Conservation (phyloP, 2,113 vertebrate genomes). For the Thunnus maccoyii region DNA sequence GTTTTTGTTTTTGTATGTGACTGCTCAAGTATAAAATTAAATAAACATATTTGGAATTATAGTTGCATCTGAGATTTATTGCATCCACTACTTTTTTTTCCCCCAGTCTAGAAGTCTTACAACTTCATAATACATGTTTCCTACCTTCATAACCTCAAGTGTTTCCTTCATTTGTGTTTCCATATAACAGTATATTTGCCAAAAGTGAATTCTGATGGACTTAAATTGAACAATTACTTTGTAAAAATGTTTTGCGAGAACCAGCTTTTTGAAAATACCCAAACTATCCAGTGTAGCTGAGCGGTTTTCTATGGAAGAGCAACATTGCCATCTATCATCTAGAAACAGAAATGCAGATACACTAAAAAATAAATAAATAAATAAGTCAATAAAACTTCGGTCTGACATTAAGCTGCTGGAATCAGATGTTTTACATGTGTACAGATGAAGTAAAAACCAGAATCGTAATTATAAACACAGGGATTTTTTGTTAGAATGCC, state of each 20-base stretch:
- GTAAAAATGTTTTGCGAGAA: conserved; percentile 24
- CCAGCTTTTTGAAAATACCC: conserved; percentile 23
- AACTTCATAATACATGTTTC: conserved; percentile 25
- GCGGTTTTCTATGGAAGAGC: conserved; percentile 83
- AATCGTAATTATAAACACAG: too few species aligned
- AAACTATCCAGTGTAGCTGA: not conserved
- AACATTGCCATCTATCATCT: conserved; percentile 94
- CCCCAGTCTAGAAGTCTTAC: conserved; percentile 15
- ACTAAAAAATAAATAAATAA: not conserved
- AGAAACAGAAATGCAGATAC: conserved; percentile 57
- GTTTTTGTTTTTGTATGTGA: not conserved
- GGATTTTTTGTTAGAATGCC: not conserved
- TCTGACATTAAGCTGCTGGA: not conserved
- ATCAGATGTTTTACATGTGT: not conserved
- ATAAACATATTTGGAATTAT: conserved; percentile 11
- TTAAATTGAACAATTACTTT: conserved; percentile 63
- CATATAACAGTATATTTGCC: conserved; percentile 39
- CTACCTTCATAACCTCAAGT: conserved; percentile 22
- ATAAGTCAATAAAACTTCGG: not conserved
- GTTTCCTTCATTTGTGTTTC: conserved; percentile 52
- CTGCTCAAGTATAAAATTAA: conserved; percentile 36
- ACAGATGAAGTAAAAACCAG: not conserved
- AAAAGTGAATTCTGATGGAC: conserved; percentile 45
- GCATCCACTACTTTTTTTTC: not conserved
- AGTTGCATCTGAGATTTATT: conserved; percentile 10